Conservation (phyloP, 2,113 vertebrate species). For the Cervus canadensis region DNA sequence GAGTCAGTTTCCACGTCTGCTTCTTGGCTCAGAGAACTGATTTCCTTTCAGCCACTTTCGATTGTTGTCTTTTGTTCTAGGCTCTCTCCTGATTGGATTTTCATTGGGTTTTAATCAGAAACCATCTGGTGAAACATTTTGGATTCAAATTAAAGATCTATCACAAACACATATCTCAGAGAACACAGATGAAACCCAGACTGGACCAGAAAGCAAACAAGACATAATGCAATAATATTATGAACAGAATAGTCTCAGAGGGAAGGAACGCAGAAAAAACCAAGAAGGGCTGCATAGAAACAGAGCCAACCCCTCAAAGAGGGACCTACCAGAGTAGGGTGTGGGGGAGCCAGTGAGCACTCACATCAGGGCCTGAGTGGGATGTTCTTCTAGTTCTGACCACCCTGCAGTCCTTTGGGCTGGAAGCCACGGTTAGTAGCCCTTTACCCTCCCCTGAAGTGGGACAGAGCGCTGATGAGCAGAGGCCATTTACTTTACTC, state of each 20-base stretch:
- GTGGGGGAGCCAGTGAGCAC: background rate
- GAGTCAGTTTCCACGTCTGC: background rate
- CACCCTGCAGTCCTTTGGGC: background rate
- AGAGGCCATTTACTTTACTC: background rate
- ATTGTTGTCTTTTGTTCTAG: constrained; percentile 3
- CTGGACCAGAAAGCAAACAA: constrained; percentile 41
- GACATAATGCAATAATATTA: background rate
- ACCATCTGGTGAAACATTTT: constrained; percentile 47
- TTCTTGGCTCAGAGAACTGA: background rate
- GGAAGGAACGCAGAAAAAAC: background rate
- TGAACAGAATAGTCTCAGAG: background rate
- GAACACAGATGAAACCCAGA: constrained; percentile 17
- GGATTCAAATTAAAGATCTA: constrained; percentile 6
- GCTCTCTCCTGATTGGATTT: constrained; percentile 10
- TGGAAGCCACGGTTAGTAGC: background rate
- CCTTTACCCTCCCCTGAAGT: background rate
- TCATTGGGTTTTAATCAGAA: constrained; percentile 32
- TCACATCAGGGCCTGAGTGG: background rate
- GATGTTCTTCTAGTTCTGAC: background rate
- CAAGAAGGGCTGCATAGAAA: background rate
- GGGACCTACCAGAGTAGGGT: background rate
- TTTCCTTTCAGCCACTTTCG: background rate
- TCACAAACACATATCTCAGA: constrained; percentile 41
- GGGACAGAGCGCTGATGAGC: background rate
- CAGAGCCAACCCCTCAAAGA: background rate